Percentiles rank a stretch among this genome's conserved stretches.
Evolutionary conservation across 1,140 invertebrate genomes (phyloP).

Genomic region (Leptinotarsa texana): DNA sequence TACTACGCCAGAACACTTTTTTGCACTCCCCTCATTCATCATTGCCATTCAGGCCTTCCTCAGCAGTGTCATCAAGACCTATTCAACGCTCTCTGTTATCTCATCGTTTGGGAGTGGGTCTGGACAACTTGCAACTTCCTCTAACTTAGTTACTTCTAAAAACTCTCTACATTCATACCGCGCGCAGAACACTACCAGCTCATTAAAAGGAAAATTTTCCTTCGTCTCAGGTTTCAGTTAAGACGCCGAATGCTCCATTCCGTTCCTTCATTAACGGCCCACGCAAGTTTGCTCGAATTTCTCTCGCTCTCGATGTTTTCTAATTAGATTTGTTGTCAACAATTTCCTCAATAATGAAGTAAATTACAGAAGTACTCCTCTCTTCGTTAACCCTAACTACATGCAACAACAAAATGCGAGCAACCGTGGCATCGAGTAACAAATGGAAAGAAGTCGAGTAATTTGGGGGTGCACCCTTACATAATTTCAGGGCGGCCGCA

Average conservation of each 20-base stretch:
- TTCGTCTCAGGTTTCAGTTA: background rate
- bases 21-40: too few species aligned
- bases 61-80: too few species aligned
- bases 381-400: background rate
- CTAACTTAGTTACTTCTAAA: too few species aligned
- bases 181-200: too few species aligned
- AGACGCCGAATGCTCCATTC: background rate
- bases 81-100: too few species aligned
- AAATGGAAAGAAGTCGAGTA: background rate
- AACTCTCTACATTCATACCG: too few species aligned
- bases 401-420: constrained; percentile 3
- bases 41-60: too few species aligned
- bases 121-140: too few species aligned
- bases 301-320: background rate
- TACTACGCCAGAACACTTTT: too few species aligned
- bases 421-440: background rate
- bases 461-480: background rate
- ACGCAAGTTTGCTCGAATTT: background rate
- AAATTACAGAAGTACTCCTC: background rate
- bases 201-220: too few species aligned
- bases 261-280: constrained; percentile 4
- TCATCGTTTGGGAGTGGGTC: too few species aligned
- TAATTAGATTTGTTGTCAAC: constrained; percentile 8
- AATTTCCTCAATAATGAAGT: background rate
- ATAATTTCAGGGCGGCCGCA: background rate